Conservation (phyloP, 1,140 invertebrate genomes). For the Belonocnema kinseyi region DNA sequence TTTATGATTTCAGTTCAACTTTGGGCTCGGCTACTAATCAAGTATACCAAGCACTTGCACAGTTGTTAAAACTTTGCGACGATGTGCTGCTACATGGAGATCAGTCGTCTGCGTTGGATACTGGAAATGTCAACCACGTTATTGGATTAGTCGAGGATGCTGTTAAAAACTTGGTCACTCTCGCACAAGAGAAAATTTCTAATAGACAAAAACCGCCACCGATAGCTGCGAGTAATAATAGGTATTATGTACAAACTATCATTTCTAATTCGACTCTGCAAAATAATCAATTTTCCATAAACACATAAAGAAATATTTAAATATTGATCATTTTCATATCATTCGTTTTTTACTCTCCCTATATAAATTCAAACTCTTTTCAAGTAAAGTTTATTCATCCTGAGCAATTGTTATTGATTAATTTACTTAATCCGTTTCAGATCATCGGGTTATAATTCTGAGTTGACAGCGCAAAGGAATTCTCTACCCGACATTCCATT, state of each 20-base stretch:
- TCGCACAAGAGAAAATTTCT: slow-evolving; percentile 81
- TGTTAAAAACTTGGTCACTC: slow-evolving; percentile 83
- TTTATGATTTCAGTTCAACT: slow-evolving; percentile 74
- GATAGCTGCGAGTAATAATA: slow-evolving; percentile 67
- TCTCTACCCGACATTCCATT: slow-evolving; percentile 89
- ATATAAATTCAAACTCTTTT: too few relatives aligned
- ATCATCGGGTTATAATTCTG: slow-evolving; percentile 70
- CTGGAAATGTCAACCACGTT: slow-evolving; percentile 86
- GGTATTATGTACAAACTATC: slow-evolving; percentile 50
- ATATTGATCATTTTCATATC: too few relatives aligned
- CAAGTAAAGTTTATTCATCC: too few relatives aligned
- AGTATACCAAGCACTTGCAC: slow-evolving; percentile 90
- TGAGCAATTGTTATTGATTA: not conserved
- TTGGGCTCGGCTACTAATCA: slow-evolving; percentile 88
- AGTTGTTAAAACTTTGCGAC: slow-evolving; percentile 92
- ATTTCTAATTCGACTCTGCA: too few relatives aligned
- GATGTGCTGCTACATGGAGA: slow-evolving; percentile 87
- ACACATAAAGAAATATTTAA: too few relatives aligned
- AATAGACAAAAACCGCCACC: slow-evolving; percentile 75
- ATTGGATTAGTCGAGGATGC: slow-evolving; percentile 87
- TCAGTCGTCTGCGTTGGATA: slow-evolving; percentile 79
- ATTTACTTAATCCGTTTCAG: slow-evolving; percentile 52
- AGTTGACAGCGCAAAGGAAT: slow-evolving; percentile 77
- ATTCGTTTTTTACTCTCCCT: too few relatives aligned
- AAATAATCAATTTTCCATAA: too few relatives aligned